Evolutionary conservation across 1,140 invertebrate genomes (phyloP), one percentile per base, ranked within the genome.

Genomic region (Drosophila quadrilineata): DNA sequence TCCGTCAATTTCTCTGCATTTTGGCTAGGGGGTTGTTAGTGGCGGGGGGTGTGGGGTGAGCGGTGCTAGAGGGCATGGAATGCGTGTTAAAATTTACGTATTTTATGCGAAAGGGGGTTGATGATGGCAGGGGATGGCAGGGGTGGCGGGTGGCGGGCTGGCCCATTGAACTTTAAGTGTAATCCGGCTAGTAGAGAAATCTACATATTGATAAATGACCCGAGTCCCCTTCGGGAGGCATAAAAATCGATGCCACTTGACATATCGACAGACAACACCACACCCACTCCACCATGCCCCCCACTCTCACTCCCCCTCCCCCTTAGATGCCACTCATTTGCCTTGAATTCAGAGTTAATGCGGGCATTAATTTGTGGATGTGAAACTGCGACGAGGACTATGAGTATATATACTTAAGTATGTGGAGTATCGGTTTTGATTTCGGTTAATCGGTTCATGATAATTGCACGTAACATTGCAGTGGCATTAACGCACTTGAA

Each of bases 141-240:
- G n/a, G n/a, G n/a, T n/a, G n/a, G n/a, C n/a, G n/a, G n/a, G 63
- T 58, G 35, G 53, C 41, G 49, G 10, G 26, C 22, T 52, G 66
- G 46, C 70, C 70, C 66, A 79, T 62, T 79, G 66, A 71, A 82
- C 71, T 71, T 59, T 71, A 31, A 41, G 48, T 35, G 54, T 43
- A 48, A 52, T 41, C 49, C 24, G 53, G 60, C 9, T 19, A 16
- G 12, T 40, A 26, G 28, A 31, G 41, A 84, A 84, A 82, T 82
- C 73, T 84, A 77, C 76, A 82, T 82, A 85, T 82, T 84, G 76
- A 82, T 82, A 82, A 82, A 82, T 77, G 77, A 84, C 77, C 76
- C 62, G 49, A 56, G 68, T 31, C 41, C 21, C n/a, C n/a, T n/a
- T n/a, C 49, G 63, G 38, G 14, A 38, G 62, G 59, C 64, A 56